A percentile compares a stretch with the other conserved stretches of the same genome.
phyloP scores from a whole-genome alignment of 2,797 vertebrate species.

The Onychomys arenicola region DNA sequence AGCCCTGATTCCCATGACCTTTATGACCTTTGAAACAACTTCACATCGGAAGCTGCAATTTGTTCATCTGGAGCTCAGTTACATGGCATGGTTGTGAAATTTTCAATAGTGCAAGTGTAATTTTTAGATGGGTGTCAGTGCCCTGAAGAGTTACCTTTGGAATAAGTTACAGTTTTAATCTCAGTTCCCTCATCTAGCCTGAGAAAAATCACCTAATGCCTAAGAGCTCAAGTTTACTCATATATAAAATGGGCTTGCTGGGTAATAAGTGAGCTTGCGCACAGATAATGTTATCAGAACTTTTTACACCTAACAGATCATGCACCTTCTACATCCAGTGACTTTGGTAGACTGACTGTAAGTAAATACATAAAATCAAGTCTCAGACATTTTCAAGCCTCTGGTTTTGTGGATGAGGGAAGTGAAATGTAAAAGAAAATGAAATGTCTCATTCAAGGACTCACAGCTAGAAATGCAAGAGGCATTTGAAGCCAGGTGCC shows the following conservation, averaged over 20 bases:
- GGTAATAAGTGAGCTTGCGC: not conserved
- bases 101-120: not conserved
- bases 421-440: not conserved
- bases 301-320: not conserved
- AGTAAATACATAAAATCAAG: conserved; percentile 4
- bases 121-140: not conserved
- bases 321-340: not conserved
- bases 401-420: not conserved
- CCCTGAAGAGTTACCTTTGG: not conserved
- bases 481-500: not conserved
- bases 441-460: not conserved
- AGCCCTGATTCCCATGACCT: not conserved
- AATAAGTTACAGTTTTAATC: not conserved
- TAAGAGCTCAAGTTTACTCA: not conserved
- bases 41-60: not conserved
- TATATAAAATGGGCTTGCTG: not conserved
- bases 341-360: conserved; percentile 26
- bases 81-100: not conserved
- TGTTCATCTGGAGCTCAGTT: not conserved
- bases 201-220: not conserved
- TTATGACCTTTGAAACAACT: not conserved
- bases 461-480: not conserved
- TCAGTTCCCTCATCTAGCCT: not conserved
- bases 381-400: not conserved
- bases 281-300: not conserved